Evolutionary conservation across 2,888 invertebrate genomes (phyloP), one percentile per base, ranked within the genome.

Genomic region (Hirtodrosophila trivittata): DNA sequence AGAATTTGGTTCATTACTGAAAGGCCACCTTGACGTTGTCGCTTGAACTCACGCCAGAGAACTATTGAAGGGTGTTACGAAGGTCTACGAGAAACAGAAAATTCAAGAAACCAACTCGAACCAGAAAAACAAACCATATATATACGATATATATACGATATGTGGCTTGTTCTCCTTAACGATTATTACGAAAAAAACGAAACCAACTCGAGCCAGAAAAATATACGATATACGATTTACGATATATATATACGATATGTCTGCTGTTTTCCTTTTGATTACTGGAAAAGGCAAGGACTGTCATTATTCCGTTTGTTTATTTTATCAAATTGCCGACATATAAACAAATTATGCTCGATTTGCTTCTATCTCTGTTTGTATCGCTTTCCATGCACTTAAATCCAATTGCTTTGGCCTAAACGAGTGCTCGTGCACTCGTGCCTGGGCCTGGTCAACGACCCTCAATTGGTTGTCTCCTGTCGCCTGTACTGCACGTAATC

Each of bases 1-100:
- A 56, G 71, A 81, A 82, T 75, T 85, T 82, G 77, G 78, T 85
- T 82, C 81, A 82, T 82, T 78, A 85, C 85, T 82, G 60, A 77
- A 64, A 66, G 54, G 64, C 75, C 74, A 85, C 81, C 81, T 82
- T 82, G 85, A 82, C 82, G 85, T 85, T 82, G 85, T 69, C 66
- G 69, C 83, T 82, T 85, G 80, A 82, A 85, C 85, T 82, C 75
- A 38, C 51, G 77, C 69, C 78, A 82, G 78, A 68, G 68, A 84
- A 76, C 74, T 84, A 76, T 66, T 81, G 76, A 84, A 84, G 76
- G 82, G 77, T 81, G 64, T 60, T 62, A 56, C 65, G 80, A 83
- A 78, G 80, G 83, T 65, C 80, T 67, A 16, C 25, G 30, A n/a
- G 2, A n/a, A 28, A 7, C 1, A 7, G 5, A 33, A 5, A 13